These are phyloP conservation scores for Casuarius casuarius DNA, from an alignment of 2,113 vertebrate species.

Conservation along the genomic window DNA sequence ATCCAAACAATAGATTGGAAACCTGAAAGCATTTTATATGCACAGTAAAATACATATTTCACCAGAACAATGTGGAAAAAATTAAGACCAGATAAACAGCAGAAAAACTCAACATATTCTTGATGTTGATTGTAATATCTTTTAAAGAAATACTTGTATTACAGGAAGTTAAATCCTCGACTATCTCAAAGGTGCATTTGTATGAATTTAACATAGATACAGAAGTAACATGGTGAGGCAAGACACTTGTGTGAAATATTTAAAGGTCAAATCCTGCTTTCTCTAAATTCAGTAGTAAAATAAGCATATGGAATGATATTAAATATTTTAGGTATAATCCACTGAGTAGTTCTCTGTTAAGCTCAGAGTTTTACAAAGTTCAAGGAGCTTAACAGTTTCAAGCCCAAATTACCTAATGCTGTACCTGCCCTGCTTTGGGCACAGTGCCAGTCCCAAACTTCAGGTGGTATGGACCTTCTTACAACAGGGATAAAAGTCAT, in stretches of 20 bases:
- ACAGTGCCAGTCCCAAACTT: neutral
- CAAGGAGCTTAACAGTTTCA: neutral
- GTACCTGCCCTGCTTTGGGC: fast-evolving
- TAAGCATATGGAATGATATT: neutral
- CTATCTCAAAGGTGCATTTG: neutral
- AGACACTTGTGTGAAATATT: neutral
- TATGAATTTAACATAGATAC: neutral
- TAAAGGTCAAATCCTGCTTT: neutral
- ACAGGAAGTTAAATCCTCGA: neutral
- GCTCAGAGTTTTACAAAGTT: neutral
- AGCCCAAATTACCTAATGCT: neutral
- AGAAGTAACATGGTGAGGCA: neutral
- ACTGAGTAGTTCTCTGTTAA: neutral
- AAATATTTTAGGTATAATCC: neutral
- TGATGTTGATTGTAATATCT: neutral
- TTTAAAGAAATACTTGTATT: neutral
- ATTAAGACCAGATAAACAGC: neutral
- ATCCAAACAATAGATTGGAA: neutral
- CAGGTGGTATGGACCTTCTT: neutral
- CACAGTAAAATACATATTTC: neutral
- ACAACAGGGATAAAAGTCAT: neutral
- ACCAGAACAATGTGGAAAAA: neutral
- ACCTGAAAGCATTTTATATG: conserved; percentile 2
- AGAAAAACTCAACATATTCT: neutral
- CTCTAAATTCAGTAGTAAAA: neutral